Evolutionary conservation across 2,113 vertebrate species (phyloP).

Genomic region (Anseranas semipalmata): DNA sequence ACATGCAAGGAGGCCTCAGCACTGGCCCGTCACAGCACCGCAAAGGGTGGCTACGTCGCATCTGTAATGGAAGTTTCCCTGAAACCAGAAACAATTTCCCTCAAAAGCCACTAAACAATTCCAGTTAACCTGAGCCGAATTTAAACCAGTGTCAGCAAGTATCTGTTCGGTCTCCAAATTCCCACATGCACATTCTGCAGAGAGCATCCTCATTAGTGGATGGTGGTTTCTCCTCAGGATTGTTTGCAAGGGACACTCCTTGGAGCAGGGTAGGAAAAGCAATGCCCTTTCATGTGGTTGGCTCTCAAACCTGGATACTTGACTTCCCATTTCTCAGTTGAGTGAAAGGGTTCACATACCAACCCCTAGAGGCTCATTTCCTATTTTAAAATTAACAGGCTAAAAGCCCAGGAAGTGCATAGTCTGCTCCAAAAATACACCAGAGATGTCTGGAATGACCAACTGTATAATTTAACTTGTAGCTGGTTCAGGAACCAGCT

Average conservation of each 20-base stretch:
- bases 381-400: conserved; percentile 38
- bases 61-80: background rate
- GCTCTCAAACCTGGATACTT: conserved; percentile 8
- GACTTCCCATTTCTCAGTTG: background rate
- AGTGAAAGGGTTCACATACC: background rate
- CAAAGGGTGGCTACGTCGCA: background rate
- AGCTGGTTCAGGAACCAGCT: background rate
- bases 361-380: background rate
- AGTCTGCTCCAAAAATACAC: conserved; percentile 47
- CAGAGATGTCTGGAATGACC: background rate
- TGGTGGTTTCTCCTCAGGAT: background rate
- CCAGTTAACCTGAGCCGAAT: background rate
- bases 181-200: background rate
- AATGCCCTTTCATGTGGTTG: background rate
- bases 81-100: background rate
- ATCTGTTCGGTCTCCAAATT: fast-evolving
- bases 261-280: background rate
- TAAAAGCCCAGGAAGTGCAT: background rate
- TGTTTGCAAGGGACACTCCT: background rate
- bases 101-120: background rate
- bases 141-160: background rate
- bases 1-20: background rate
- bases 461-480: conserved; percentile 35
- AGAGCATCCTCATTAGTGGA: background rate
- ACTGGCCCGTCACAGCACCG: background rate